Evolutionary conservation across 37 sponge, comb jelly and placozoan genomes (phyloP).

Genomic region (Crambe crambe): DNA sequence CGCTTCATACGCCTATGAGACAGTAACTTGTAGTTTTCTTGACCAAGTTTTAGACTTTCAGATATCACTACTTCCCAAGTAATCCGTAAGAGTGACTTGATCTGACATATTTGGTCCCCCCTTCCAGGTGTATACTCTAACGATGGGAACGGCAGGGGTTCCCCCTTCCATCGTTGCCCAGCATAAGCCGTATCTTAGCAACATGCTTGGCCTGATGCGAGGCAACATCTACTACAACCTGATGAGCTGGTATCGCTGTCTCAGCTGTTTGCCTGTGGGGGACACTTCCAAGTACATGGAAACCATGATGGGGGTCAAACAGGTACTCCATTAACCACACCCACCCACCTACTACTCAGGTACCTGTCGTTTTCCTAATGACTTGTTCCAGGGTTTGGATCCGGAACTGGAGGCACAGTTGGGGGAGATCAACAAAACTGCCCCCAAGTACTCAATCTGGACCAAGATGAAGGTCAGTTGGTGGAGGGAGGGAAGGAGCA

Average conservation of each 20-base stretch:
- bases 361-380: background rate
- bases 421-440: conserved; percentile 53
- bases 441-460: conserved; percentile 69
- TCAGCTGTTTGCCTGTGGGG: conserved; percentile 69
- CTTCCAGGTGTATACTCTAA: conserved; percentile 85
- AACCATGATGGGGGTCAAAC: conserved; percentile 96
- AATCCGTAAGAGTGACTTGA: background rate
- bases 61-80: background rate
- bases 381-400: conserved; percentile 52
- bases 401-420: conserved; percentile 73
- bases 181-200: conserved; percentile 64
- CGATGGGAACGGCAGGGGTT: conserved; percentile 67
- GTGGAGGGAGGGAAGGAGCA: background rate
- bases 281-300: conserved; percentile 90
- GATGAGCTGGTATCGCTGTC: conserved; percentile 87
- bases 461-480: conserved; percentile 68
- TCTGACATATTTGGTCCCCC: background rate
- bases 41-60: too few relatives aligned
- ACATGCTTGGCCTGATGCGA: conserved; percentile 86
- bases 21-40: too few relatives aligned
- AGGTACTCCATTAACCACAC: too few relatives aligned
- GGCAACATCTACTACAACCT: conserved; percentile 93
- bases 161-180: conserved; percentile 47
- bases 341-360: background rate
- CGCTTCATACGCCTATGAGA: conserved; percentile 69